Evolutionary conservation across 2,888 invertebrate genomes (phyloP).

Genomic region (Gari tellinella): DNA sequence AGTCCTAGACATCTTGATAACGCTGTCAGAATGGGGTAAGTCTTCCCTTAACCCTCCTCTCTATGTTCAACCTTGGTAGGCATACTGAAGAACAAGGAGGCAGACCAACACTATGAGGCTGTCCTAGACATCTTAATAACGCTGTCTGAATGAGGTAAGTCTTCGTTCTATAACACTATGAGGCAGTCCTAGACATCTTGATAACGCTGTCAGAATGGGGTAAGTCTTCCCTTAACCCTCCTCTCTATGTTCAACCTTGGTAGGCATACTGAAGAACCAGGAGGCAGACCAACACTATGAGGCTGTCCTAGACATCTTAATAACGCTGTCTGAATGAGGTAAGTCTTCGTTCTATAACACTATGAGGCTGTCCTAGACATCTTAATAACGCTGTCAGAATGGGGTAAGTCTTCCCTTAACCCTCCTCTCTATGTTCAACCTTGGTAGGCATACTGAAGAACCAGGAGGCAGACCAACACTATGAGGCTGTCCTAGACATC

Average conservation of each 20-base stretch:
- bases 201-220: conserved; percentile 81
- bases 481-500: conserved; percentile 81
- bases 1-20: conserved; percentile 81
- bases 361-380: conserved; percentile 82
- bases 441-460: conserved; percentile 74
- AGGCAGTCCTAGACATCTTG: conserved; percentile 81
- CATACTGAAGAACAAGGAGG: conserved; percentile 71
- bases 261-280: conserved; percentile 72
- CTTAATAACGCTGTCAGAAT: conserved; percentile 80
- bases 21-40: conserved; percentile 82
- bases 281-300: conserved; percentile 74
- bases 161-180: no score
- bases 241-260: conserved; percentile 69
- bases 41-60: conserved; percentile 59
- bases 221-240: conserved; percentile 71
- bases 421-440: conserved; percentile 67
- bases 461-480: conserved; percentile 69
- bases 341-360: no score
- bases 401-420: conserved; percentile 79
- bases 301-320: conserved; percentile 80
- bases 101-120: conserved; percentile 76
- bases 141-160: conserved; percentile 81
- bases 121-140: conserved; percentile 81
- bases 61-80: conserved; percentile 71
- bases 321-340: conserved; percentile 82